Evolutionary conservation across 2,797 vertebrate genomes (phyloP), one percentile per base, ranked within the genome.

Genomic region (Graptemys geographica): DNA sequence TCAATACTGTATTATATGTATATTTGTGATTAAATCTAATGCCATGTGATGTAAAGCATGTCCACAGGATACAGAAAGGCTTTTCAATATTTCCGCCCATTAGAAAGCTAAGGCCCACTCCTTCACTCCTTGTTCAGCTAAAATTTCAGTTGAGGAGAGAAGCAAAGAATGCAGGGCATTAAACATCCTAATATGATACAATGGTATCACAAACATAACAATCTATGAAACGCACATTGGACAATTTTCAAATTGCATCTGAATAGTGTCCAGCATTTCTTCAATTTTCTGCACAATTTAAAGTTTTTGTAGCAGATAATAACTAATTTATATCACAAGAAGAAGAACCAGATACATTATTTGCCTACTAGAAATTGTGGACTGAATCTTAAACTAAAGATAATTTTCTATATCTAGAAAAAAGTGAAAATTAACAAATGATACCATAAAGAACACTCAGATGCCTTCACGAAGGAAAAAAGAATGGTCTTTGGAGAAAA

Each of bases 391-490:
- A 11, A 72, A 53, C 84, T 95, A 80, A 79, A 88, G 44, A 83
- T 41, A 79, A 59, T 47, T 19, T 28, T 93, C 28, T 59, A 9
- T 86, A 72, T 6, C 51, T 0, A 92, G 1, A 76, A 83, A 92
- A 41, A 5, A 80, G 21, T 86, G 49, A 37, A 86, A 95, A 88
- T 74, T 83, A 88, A 83, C 4, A 92, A 76, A 82, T 59, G 0
- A 33, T 69, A 28, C 62, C 3, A 69, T 51, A 69, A 76, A 82
- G 44, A 87, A 59, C 15, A 86, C 69, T 87, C 8, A 59, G 57
- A 65, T 78, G 1, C 23, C 69, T 94, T 93, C 37, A 86, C 53
- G 53, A 90, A 79, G 37, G 57, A 94, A 92, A 90, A 83, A 31
- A 7, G 59, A 86, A 27, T 53, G 84, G 57, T 84, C 84, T 57